These are phyloP conservation scores for Pocillopora grandis DNA, from an alignment of 92 coral and sea anemone species.

Conservation along the genomic window DNA sequence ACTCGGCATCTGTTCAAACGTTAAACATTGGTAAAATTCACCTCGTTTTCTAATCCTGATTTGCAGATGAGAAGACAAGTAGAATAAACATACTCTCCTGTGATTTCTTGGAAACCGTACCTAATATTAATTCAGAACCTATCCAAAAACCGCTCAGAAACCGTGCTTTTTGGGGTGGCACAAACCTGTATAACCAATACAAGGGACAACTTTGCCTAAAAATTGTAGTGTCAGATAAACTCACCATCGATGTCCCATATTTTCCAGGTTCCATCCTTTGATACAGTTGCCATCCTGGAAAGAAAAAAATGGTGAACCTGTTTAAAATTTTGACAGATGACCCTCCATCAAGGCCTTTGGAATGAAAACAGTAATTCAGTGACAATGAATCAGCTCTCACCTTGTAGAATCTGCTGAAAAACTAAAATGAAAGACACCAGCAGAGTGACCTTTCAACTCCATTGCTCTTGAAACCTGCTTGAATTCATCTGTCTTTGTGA, in stretches of 20 bases:
- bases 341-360: too few relatives aligned
- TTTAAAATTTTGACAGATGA: neutral
- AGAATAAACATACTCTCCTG: too few relatives aligned
- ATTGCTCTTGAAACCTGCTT: slow-evolving; percentile 96
- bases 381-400: slow-evolving; percentile 23
- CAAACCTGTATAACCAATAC: neutral
- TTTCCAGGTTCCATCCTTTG: slow-evolving; percentile 99
- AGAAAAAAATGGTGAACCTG: neutral
- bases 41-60: too few relatives aligned
- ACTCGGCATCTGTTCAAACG: too few relatives aligned
- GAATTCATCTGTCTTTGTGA: slow-evolving; percentile 81
- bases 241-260: slow-evolving; percentile 99
- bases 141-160: too few relatives aligned
- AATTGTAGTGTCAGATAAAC: neutral
- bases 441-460: slow-evolving; percentile 98
- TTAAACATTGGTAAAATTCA: too few relatives aligned
- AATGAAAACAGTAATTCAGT: neutral
- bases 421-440: slow-evolving; percentile 92
- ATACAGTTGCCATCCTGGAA: slow-evolving; percentile 91
- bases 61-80: too few relatives aligned
- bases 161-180: neutral
- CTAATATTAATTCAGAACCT: too few relatives aligned
- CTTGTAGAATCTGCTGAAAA: slow-evolving; percentile 92
- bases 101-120: too few relatives aligned
- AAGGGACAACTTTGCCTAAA: neutral